Evolutionary conservation across 2,113 vertebrate genomes (phyloP), one percentile per base, ranked within the genome.

Genomic region (Nycticebus coucang): DNA sequence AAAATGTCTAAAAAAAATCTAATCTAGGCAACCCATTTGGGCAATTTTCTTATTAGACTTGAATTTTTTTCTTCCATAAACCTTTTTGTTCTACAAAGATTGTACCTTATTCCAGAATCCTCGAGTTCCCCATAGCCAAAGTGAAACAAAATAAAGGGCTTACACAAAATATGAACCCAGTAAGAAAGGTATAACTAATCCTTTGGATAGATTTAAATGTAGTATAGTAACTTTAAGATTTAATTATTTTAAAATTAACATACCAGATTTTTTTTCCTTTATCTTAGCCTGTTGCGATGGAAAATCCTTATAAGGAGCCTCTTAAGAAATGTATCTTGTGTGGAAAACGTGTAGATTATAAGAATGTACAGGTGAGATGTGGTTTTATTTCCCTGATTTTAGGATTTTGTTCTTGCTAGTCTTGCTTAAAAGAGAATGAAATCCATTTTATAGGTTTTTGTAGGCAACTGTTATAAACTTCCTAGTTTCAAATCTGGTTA

Each of bases 231-330:
- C 15, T 19, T 60, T 81, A 78, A 87, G 15, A 60, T 86, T 90
- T 86, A 72, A 77, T 45, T 74, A 50, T 86, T 37, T 75, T 45
- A 57, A 55, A 92, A 60, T 95, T 80, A 59, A 80, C 13, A 26
- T 7, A 77, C 15, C 35, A 80, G 0, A 84, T 62, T 79, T 71
- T 92, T 22, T 1, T 28, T 21, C 85, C 59, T 93, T 97, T 14
- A 82, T 97, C 97, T 89, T 97, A 99, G 99, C 98, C 99, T 6
- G 93, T 98, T 21, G 41, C 98, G 82, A 99, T 99, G 98, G 99
- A 99, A 87, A 99, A 99, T 94, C 99, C 99, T 9, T 99, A 98
- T 87, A 99, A 99, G 97, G 98, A 99, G 15, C 98, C 99, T n/a
- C 98, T 97, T 88, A 99, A 99, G 96, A 99, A 94, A 84, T 99